These are phyloP conservation scores for Danio jaintianensis DNA, from an alignment of 2,797 vertebrate genomes.

Conservation along the genomic window DNA sequence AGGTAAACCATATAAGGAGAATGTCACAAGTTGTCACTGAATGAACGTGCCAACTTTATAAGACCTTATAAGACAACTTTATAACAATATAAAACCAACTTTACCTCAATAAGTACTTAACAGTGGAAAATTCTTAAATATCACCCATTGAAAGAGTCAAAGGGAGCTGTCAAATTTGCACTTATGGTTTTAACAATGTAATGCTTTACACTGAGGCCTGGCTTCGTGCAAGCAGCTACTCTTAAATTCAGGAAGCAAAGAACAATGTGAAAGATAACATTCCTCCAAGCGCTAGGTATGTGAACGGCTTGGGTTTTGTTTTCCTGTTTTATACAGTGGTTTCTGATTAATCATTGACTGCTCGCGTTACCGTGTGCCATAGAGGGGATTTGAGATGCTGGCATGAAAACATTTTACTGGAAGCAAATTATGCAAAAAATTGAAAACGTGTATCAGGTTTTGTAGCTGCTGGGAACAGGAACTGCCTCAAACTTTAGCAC, in stretches of 20 bases:
- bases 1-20: too few species aligned
- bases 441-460: slow-evolving; percentile 52
- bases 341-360: slow-evolving; percentile 71
- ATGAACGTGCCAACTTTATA: too few species aligned
- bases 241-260: slow-evolving; percentile 75
- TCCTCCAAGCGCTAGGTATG: slow-evolving; percentile 65
- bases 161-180: too few species aligned
- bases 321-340: slow-evolving; percentile 66
- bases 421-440: slow-evolving; percentile 23
- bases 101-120: too few species aligned
- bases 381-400: slow-evolving; percentile 6
- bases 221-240: slow-evolving; percentile 27
- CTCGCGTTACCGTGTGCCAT: slow-evolving; percentile 37
- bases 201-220: slow-evolving; percentile 16
- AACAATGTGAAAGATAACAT: slow-evolving; percentile 82
- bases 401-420: slow-evolving; percentile 33
- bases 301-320: slow-evolving; percentile 69
- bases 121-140: too few species aligned
- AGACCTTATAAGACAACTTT: too few species aligned
- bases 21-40: too few species aligned
- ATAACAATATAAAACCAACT: too few species aligned
- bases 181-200: neutral
- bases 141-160: too few species aligned
- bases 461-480: slow-evolving; percentile 54
- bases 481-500: slow-evolving; percentile 51